A percentile compares a stretch with the other conserved stretches of the same genome.
phyloP scores from a whole-genome alignment of 2,888 invertebrate genomes.

The Pandemis cinnamomeana region DNA sequence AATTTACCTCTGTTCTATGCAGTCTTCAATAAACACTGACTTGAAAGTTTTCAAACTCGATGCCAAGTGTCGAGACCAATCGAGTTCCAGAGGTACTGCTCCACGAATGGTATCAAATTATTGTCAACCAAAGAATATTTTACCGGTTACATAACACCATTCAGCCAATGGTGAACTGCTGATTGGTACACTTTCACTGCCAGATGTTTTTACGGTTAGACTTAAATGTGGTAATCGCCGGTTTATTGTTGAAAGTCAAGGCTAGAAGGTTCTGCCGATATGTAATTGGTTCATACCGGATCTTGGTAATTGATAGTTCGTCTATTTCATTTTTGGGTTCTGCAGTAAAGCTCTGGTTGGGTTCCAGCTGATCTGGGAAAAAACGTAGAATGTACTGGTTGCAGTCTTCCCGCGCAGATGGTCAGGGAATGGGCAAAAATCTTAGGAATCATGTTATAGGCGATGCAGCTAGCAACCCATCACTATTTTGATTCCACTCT shows the following conservation, averaged over 20 bases:
- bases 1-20: too few species aligned
- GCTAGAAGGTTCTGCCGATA: conserved; percentile 28
- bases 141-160: conserved; percentile 23
- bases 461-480: too few species aligned
- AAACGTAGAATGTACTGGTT: too few species aligned
- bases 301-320: conserved; percentile 30
- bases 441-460: too few species aligned
- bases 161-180: conserved; percentile 25
- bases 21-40: too few species aligned
- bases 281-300: conserved; percentile 37
- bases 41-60: background rate
- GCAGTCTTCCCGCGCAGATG: too few species aligned
- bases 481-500: too few species aligned
- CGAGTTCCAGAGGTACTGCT: conserved; percentile 3
- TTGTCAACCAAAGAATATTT: conserved; percentile 44
- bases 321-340: conserved; percentile 18
- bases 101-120: conserved; percentile 53
- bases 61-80: background rate
- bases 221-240: conserved; percentile 35
- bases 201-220: conserved; percentile 40
- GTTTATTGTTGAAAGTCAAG: conserved; percentile 42
- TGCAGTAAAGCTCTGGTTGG: too few species aligned
- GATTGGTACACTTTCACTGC: conserved; percentile 50
- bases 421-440: too few species aligned
- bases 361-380: too few species aligned